Evolutionary conservation across 2,797 vertebrate genomes (phyloP), one percentile per base, ranked within the genome.

Genomic region (Gallinago solitaria): DNA sequence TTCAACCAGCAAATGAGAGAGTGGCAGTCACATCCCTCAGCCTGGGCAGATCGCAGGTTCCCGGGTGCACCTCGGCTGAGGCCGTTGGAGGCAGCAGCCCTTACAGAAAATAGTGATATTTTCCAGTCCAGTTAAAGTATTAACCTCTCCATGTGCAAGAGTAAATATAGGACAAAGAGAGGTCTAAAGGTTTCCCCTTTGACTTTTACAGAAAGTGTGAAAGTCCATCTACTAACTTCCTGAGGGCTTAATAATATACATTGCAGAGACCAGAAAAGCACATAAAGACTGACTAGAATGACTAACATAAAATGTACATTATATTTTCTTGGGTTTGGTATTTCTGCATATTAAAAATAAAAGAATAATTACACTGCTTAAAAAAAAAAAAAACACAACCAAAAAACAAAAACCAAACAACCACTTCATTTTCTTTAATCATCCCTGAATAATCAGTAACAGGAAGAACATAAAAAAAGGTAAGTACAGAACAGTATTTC

Each of bases 1-100:
- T 11, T 37, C 37, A 67, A 71, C 2, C 73, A 71, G 14, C 14
- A 83, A 53, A 71, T 1, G 4, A n/a, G 28, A 45, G 43, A 64
- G 43, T 0, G 2, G 37, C 16, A 39, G 32, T 8, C 11, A 2
- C 1, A 0, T 65, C 16, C 11, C n/a, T 45, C 37, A 64, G 13
- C 28, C 37, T 64, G 24, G 35, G 43, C 18, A 83, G 27, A 43
- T 7, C 6, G 2, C 2, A 0, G 9, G 15, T 64, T 23, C 11
- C 13, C 2, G 2, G 27, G 24, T 0, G 1, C 30, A 51, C 6
- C 9, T 12, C 2, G 1, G 9, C 32, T 28, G 15, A 16, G 27
- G 10, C 27, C 57, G 3, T 37, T 33, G 73, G 6, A 59, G 11
- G 24, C n/a, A 65, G 9, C 2, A 2, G 16, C 9, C 8, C 15